Evolutionary conservation across 2,888 invertebrate genomes (phyloP), one percentile per base, ranked within the genome.

Genomic region (Parelbella ahira): DNA sequence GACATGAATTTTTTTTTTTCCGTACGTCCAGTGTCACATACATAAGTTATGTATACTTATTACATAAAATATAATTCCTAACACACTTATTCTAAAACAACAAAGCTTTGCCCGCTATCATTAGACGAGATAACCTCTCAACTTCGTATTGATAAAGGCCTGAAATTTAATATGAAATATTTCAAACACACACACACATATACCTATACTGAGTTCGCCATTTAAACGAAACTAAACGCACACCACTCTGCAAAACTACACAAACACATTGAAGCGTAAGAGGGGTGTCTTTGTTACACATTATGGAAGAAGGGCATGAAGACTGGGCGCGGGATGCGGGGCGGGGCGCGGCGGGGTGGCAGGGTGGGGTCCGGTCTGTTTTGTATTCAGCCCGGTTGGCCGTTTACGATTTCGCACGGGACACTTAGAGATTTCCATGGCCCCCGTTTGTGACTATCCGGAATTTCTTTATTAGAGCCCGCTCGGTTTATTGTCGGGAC

Each of bases 221-320:
- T 41, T 30, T 34, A 38, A 46, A 49, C 58, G 60, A 63, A 70
- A 74, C 73, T 72, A 71, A 51, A 73, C 80, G 37, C 79, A 80
- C 80, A 82, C 80, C 73, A 29, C 29, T 19, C 2, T 3, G 43
- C 49, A 52, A 56, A 53, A 55, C 67, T 70, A 75, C 76, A 76
- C 78, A 68, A 76, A 80, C 70, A 80, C 80, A 80, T 71, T 62
- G 68, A 66, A 68, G 60, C 68, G 65, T 79, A 83, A 82, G 82
- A 78, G 84, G 84, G 84, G 84, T 73, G 84, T 86, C 87, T 87
- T 87, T 86, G 86, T 86, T 86, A 82, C 74, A 75, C 73, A 81
- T 83, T 84, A 84, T 83, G 84, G 86, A 84, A 83, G 78, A 79
- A 79, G 81, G 82, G 82, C 71, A 76, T 69, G 69, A 80, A 77